phyloP scores from a whole-genome alignment of 2,797 vertebrate species.

The Aldrovandia affinis region DNA sequence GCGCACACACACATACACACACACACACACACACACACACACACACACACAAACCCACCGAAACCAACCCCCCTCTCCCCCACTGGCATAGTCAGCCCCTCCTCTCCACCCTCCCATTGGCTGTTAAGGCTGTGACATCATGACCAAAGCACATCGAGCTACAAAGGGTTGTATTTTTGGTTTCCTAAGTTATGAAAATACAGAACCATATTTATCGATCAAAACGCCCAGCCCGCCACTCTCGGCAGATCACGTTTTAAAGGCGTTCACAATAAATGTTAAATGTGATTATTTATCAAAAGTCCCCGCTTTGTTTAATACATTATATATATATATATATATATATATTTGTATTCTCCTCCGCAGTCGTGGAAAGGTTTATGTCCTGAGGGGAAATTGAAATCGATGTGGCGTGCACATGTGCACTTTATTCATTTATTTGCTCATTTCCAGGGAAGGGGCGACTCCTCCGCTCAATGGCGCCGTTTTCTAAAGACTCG shows the following conservation, averaged over 20 bases:
- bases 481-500: constrained; percentile 18
- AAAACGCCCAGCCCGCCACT: constrained; percentile 27
- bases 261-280: constrained; percentile 35
- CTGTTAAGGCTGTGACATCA: not conserved
- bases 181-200: not conserved
- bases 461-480: constrained; percentile 21
- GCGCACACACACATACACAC: too few relatives aligned
- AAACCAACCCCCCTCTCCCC: too few relatives aligned
- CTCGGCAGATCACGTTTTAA: constrained; percentile 42
- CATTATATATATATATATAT: too few relatives aligned
- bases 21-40: too few relatives aligned
- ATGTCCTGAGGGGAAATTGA: constrained; percentile 30
- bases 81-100: too few relatives aligned
- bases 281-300: constrained; percentile 36
- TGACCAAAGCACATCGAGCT: not conserved
- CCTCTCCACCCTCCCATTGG: not conserved
- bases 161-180: not conserved
- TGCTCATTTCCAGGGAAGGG: constrained; percentile 19
- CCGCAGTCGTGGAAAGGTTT: constrained; percentile 31
- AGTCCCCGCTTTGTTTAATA: constrained; percentile 15
- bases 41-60: too few relatives aligned
- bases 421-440: constrained; percentile 1
- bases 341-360: not conserved
- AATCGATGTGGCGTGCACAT: constrained; percentile 40
- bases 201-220: constrained; percentile 22